Evolutionary conservation across 92 coral and sea anemone genomes (phyloP).

Genomic region (Galaxea fascicularis): DNA sequence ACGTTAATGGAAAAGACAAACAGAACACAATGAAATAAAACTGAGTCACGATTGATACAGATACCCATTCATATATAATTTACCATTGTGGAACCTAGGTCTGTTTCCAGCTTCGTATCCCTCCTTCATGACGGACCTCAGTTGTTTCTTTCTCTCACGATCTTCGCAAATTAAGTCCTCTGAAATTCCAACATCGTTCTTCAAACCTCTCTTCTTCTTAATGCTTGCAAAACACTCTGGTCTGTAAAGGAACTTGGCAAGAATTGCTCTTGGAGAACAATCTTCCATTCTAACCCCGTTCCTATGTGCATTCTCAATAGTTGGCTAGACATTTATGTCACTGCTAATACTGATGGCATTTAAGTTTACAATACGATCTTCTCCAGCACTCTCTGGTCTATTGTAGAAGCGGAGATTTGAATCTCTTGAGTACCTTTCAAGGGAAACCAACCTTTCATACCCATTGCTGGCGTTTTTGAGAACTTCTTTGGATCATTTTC

Average conservation of each 20-base stretch:
- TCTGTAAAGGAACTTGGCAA: constrained; percentile 36
- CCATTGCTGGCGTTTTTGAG: background rate
- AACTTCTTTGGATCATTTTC: background rate
- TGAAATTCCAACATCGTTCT: constrained; percentile 11
- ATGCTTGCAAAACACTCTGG: constrained; percentile 18
- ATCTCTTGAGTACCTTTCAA: constrained; percentile 11
- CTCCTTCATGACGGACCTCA: too few species aligned
- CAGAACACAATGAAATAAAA: too few species aligned
- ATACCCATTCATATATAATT: background rate
- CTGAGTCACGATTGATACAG: too few species aligned
- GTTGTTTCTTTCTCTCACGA: too few species aligned
- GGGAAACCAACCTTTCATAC: constrained; percentile 6
- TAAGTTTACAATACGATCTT: constrained; percentile 30
- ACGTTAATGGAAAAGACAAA: too few species aligned
- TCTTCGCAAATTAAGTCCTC: too few species aligned
- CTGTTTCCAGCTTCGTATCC: constrained; percentile 21
- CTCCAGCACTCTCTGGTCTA: constrained; percentile 20
- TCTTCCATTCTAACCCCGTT: background rate
- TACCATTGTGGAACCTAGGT: constrained; percentile 27
- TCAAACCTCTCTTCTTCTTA: constrained; percentile 4
- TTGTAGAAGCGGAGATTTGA: constrained; percentile 38
- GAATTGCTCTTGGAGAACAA: constrained; percentile 26
- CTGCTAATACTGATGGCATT: constrained; percentile 1
- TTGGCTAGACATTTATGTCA: constrained; percentile 9
- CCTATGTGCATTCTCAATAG: constrained; percentile 41